These are phyloP conservation scores for Odontamblyopus lacepedii DNA, from an alignment of 2,797 vertebrate genomes.

Conservation along the genomic window DNA sequence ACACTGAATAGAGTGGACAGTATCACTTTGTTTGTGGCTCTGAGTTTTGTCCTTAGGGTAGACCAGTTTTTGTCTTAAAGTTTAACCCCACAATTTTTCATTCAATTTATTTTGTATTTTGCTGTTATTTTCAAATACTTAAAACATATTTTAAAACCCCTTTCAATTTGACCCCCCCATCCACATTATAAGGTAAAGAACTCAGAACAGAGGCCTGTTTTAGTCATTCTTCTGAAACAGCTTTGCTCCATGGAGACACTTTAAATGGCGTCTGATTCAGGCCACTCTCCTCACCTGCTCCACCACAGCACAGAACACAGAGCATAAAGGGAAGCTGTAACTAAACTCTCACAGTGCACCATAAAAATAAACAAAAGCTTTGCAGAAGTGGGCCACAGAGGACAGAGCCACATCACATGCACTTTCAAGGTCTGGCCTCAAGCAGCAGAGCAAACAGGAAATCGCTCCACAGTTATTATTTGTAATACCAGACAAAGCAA, in stretches of 20 bases:
- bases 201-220: constrained; percentile 6
- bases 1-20: no score
- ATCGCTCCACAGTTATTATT: background rate
- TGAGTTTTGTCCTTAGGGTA: no score
- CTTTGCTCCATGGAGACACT: background rate
- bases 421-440: background rate
- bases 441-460: constrained; percentile 16
- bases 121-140: no score
- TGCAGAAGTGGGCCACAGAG: constrained; percentile 20
- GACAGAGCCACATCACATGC: background rate
- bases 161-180: no score
- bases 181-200: no score
- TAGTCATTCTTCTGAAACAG: background rate
- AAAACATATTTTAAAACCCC: no score
- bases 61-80: no score
- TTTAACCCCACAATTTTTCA: no score
- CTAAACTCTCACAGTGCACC: constrained; percentile 9
- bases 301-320: background rate
- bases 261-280: constrained; percentile 24
- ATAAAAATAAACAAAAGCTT: constrained; percentile 32
- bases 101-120: no score
- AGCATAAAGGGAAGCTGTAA: constrained; percentile 4
- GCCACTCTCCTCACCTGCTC: constrained; percentile 23
- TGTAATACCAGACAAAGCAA: background rate
- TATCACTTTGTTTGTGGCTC: no score